Evolutionary conservation across 2,797 vertebrate genomes (phyloP).

Genomic region (Mus caroli): DNA sequence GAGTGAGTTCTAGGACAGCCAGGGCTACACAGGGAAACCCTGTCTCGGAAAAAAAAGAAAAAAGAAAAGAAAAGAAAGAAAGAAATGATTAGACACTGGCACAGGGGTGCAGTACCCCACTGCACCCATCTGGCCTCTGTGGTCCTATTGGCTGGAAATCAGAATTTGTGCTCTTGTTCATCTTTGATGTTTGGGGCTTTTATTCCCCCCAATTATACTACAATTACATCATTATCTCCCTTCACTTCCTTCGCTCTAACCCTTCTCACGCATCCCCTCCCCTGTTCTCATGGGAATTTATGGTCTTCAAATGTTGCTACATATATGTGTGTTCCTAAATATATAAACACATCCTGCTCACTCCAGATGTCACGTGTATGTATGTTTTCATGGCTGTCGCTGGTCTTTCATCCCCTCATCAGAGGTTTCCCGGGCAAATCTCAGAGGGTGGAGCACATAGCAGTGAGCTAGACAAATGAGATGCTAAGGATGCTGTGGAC

Average conservation of each 20-base stretch:
- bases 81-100: not conserved
- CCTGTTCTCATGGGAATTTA: not conserved
- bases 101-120: not conserved
- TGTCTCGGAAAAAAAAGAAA: no score
- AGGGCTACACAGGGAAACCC: no score
- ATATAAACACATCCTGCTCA: not conserved
- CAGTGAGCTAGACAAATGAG: not conserved
- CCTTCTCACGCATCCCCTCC: not conserved
- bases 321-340: not conserved
- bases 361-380: not conserved
- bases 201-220: not conserved
- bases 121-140: not conserved
- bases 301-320: not conserved
- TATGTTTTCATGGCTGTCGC: not conserved
- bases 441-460: not conserved
- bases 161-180: not conserved
- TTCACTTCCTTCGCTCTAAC: not conserved
- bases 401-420: not conserved
- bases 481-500: not conserved
- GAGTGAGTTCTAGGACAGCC: no score
- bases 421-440: slow-evolving; percentile 14
- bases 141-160: not conserved
- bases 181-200: not conserved
- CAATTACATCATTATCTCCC: not conserved
- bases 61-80: not conserved